Conservation (phyloP, 2,888 invertebrate genomes). For the Euzophera pinguis region DNA sequence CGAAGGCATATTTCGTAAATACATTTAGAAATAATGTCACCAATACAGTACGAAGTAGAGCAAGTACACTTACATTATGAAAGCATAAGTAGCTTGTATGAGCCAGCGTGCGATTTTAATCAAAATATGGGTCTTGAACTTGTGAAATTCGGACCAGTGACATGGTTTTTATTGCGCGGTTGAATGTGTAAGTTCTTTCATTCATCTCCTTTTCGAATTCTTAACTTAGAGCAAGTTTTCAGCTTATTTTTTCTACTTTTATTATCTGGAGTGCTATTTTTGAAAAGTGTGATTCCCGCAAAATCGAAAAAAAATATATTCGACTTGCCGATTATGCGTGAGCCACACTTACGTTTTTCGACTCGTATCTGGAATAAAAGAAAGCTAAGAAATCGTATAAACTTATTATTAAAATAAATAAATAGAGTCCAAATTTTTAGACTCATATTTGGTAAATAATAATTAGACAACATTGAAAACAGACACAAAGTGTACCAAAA, state of each 20-base stretch:
- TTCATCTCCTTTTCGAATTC: too few species aligned
- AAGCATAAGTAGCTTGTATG: background rate
- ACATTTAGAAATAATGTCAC: constrained; percentile 6
- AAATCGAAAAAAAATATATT: too few species aligned
- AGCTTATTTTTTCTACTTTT: too few species aligned
- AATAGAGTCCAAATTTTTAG: too few species aligned
- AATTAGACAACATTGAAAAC: background rate
- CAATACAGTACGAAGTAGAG: constrained; percentile 1
- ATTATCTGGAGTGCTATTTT: too few species aligned
- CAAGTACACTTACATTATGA: constrained; percentile 6
- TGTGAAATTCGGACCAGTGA: background rate
- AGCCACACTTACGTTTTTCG: too few species aligned
- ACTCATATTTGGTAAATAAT: background rate
- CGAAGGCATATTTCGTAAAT: background rate
- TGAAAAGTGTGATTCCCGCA: too few species aligned
- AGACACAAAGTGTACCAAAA: background rate
- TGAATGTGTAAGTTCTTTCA: background rate
- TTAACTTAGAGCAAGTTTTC: too few species aligned
- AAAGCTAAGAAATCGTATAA: too few species aligned
- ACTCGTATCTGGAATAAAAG: too few species aligned
- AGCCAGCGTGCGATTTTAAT: background rate
- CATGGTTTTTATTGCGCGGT: background rate
- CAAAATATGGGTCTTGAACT: constrained; percentile 4
- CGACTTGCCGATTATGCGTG: too few species aligned
- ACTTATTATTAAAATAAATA: too few species aligned